These are phyloP conservation scores for Dromius quadrimaculatus DNA, from an alignment of 2,888 invertebrate genomes.

Conservation along the genomic window DNA sequence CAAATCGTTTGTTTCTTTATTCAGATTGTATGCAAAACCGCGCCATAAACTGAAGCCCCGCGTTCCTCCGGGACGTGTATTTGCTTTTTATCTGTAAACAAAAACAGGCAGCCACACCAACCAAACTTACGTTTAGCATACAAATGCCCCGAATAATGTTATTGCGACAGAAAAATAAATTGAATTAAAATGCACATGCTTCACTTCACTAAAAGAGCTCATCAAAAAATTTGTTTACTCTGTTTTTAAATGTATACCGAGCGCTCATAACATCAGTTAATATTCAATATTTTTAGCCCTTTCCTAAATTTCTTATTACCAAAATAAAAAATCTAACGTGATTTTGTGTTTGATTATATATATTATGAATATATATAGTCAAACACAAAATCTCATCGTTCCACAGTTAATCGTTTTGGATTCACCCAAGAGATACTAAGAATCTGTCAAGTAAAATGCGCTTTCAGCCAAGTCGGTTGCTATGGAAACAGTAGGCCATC, in stretches of 20 bases:
- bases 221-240: not conserved
- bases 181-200: slow-evolving; percentile 39
- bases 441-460: too few species aligned
- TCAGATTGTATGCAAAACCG: slow-evolving; percentile 43
- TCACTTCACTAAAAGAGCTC: not conserved
- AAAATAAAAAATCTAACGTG: too few species aligned
- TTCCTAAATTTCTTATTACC: too few species aligned
- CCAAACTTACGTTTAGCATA: slow-evolving; percentile 40
- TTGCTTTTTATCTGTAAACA: slow-evolving; percentile 48
- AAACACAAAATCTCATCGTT: too few species aligned
- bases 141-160: slow-evolving; percentile 39
- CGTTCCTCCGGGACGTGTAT: slow-evolving; percentile 38
- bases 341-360: too few species aligned
- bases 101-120: slow-evolving; percentile 34
- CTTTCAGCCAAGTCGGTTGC: too few species aligned
- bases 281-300: too few species aligned
- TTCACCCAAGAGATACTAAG: too few species aligned
- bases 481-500: too few species aligned
- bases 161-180: slow-evolving; percentile 38
- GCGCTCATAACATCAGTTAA: too few species aligned
- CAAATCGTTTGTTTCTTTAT: slow-evolving; percentile 48
- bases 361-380: too few species aligned
- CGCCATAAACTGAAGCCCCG: slow-evolving; percentile 44
- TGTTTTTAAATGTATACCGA: not conserved
- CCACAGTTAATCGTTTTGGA: too few species aligned